Evolutionary conservation across 2,113 vertebrate species (phyloP).

Genomic region (Sphyrna mokarran): DNA sequence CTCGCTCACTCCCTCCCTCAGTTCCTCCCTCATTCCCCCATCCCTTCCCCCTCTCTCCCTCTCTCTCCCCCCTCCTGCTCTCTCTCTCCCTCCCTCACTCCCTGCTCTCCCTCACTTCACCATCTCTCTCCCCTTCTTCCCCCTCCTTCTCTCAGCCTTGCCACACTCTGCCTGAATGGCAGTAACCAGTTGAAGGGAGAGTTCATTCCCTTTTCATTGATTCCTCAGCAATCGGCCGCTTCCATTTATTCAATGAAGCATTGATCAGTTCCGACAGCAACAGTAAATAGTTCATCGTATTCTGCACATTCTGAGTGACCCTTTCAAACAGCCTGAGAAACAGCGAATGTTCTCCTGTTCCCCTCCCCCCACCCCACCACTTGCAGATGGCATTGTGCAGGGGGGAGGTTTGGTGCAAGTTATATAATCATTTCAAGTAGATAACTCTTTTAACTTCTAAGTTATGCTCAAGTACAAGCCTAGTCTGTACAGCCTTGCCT

Average conservation of each 20-base stretch:
- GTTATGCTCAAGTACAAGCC: background rate
- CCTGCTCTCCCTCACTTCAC: background rate
- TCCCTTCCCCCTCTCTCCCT: too few species aligned
- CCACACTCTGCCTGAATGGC: background rate
- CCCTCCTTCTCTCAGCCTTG: background rate
- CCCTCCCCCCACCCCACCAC: background rate
- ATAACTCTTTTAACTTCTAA: background rate
- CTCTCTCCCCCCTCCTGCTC: background rate
- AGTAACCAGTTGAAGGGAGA: background rate
- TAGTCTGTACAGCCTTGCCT: background rate
- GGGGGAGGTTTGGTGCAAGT: too few species aligned
- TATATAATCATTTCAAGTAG: background rate
- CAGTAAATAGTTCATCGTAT: background rate
- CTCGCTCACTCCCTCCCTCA: background rate
- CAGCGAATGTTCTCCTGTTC: background rate
- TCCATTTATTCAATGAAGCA: background rate
- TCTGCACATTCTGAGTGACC: background rate
- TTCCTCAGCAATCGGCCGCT: background rate
- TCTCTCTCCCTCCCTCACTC: background rate
- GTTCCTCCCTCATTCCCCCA: too few species aligned
- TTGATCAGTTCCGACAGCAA: background rate
- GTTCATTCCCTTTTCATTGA: background rate
- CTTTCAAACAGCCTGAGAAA: background rate
- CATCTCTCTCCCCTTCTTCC: background rate
- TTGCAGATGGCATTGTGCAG: background rate